Conservation (phyloP, 1,140 invertebrate genomes). For the Solen grandis region DNA sequence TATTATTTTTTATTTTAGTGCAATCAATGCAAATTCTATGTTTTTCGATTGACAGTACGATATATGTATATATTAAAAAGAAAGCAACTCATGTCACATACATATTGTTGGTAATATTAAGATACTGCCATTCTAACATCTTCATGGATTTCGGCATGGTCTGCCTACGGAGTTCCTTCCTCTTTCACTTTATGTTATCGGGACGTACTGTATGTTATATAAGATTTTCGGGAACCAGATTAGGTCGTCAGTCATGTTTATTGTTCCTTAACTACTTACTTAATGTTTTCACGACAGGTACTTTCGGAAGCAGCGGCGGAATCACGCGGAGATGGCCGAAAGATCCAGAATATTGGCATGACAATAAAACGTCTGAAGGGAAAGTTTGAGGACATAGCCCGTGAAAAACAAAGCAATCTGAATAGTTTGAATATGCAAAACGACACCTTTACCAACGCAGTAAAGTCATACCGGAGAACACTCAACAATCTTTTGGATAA, state of each 20-base stretch:
- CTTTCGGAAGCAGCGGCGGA: slow-evolving; percentile 17
- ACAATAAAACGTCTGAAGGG: slow-evolving; percentile 16
- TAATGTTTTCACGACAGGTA: not conserved
- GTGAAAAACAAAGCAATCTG: slow-evolving; percentile 19
- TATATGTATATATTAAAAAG: no score
- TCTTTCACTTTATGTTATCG: not conserved
- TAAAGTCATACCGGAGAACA: slow-evolving; percentile 15
- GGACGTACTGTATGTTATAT: not conserved
- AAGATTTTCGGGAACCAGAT: not conserved
- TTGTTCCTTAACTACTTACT: not conserved
- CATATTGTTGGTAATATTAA: no score
- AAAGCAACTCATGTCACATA: no score
- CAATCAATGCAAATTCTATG: no score
- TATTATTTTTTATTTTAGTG: no score
- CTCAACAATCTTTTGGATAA: slow-evolving; percentile 28
- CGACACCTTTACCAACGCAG: slow-evolving; percentile 14
- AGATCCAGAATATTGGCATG: not conserved
- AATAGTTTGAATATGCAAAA: slow-evolving; percentile 9
- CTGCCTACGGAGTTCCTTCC: not conserved
- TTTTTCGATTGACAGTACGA: no score
- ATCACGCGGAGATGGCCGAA: not conserved
- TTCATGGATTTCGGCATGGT: not conserved
- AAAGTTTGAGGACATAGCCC: slow-evolving; percentile 7
- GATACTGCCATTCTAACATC: no score
- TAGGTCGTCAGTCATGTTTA: not conserved